A percentile compares a stretch with the other conserved stretches of the same genome.
phyloP scores from a whole-genome alignment of 2,113 vertebrate species.

The Pterocles burchelli region DNA sequence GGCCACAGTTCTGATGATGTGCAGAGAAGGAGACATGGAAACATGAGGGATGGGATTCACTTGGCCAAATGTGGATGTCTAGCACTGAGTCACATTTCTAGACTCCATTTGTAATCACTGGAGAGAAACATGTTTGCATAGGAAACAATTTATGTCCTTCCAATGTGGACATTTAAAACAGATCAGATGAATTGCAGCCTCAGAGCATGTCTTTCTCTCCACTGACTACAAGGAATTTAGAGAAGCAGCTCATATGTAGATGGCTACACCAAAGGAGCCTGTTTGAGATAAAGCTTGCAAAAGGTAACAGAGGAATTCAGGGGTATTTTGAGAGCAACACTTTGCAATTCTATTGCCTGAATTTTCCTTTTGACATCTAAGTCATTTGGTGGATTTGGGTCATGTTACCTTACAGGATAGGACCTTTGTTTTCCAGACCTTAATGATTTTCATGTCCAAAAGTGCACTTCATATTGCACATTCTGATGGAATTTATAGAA shows the following conservation, averaged over 20 bases:
- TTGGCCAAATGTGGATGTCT: neutral
- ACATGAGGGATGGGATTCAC: neutral
- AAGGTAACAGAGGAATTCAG: neutral
- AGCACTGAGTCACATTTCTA: neutral
- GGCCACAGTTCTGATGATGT: neutral
- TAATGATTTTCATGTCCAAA: neutral
- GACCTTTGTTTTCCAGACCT: neutral
- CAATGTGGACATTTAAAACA: neutral
- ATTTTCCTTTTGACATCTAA: neutral
- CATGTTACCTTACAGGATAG: neutral
- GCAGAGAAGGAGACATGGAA: neutral
- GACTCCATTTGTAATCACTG: neutral
- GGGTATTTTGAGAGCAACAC: neutral
- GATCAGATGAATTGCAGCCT: neutral
- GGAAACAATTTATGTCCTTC: neutral
- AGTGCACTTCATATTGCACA: neutral
- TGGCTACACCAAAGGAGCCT: neutral
- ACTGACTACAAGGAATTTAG: neutral
- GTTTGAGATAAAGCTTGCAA: neutral
- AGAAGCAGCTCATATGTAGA: neutral
- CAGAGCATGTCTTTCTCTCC: neutral
- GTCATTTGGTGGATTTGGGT: neutral
- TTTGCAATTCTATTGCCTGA: neutral
- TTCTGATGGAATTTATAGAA: neutral
- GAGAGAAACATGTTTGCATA: neutral